Percentiles rank a stretch among this genome's conserved stretches.
Evolutionary conservation across 2,888 invertebrate species (phyloP).

Genomic region (Caenorhabditis sinica): DNA sequence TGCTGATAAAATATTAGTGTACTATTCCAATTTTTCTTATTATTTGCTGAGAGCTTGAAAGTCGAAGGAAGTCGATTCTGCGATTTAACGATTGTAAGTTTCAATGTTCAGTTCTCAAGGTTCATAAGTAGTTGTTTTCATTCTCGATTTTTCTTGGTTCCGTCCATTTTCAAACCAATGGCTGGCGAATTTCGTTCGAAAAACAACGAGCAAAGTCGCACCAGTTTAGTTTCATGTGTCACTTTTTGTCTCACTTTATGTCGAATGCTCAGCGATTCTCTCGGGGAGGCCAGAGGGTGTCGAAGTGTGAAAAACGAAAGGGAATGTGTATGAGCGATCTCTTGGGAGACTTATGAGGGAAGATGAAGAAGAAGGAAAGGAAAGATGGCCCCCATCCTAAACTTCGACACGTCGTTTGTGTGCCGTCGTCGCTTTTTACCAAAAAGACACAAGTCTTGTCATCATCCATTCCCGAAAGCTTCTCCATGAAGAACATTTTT

Average conservation of each 20-base stretch:
- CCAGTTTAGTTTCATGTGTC: slow-evolving; percentile 46
- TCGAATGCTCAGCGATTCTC: slow-evolving; percentile 15
- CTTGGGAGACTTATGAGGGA: slow-evolving; percentile 47
- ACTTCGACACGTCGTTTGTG: slow-evolving; percentile 63
- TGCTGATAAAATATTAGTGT: slow-evolving; percentile 31
- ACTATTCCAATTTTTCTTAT: no score
- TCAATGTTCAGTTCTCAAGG: no score
- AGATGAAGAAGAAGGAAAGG: slow-evolving; percentile 35
- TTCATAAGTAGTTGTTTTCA: no score
- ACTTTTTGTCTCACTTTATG: slow-evolving; percentile 49
- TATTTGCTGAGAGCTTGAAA: no score
- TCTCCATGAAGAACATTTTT: not conserved
- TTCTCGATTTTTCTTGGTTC: not conserved
- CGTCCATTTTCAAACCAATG: not conserved
- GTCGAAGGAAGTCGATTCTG: no score
- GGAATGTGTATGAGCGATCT: slow-evolving; percentile 55
- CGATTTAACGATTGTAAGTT: no score
- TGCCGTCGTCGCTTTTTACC: slow-evolving; percentile 52
- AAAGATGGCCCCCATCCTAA: slow-evolving; percentile 49
- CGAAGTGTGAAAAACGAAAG: slow-evolving; percentile 65
- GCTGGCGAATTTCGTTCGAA: slow-evolving; percentile 26
- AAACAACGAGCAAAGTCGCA: slow-evolving; percentile 33
- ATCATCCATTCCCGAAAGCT: slow-evolving; percentile 53
- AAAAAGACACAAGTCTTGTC: slow-evolving; percentile 54
- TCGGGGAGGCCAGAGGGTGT: slow-evolving; percentile 42